Base-by-base conservation (phyloP, 2,888 invertebrate species). In the Alviniconcha strummeri region DNA sequence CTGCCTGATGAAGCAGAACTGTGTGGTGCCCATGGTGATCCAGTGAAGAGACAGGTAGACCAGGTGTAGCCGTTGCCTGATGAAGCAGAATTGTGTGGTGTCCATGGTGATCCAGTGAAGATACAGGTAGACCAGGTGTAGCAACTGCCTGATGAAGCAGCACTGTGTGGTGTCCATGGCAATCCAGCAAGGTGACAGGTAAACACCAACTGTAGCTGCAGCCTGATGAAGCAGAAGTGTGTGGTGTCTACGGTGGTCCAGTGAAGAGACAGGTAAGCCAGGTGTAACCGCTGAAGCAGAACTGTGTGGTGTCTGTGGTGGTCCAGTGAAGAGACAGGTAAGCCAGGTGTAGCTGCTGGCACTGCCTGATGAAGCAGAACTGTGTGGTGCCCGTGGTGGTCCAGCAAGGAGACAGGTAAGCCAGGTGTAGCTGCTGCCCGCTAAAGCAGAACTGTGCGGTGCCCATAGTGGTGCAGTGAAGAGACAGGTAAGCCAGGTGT, bases 1-100 rank as follows among this genome's bases (percentile, higher is more conserved):
- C n/a, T n/a, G n/a, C n/a, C n/a, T n/a, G 94, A 95, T 99, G 83
- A 99, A 99, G 95, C 95, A 99, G 82, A 99, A 99, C 95, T 98
- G 99, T 94, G 97, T 97, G 93, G 94, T 97, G 91, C 99, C 99
- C 74, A 90, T 97, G 83, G 94, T 95, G 78, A 95, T 95, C 86
- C 95, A 99, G n/a, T n/a, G n/a, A n/a, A n/a, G n/a, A n/a, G n/a
- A n/a, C n/a, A n/a, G n/a, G n/a, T n/a, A n/a, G n/a, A n/a, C n/a
- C n/a, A n/a, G n/a, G n/a, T n/a, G n/a, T n/a, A n/a, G n/a, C n/a
- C n/a, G n/a, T n/a, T n/a, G n/a, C n/a, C n/a, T n/a, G n/a, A n/a
- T n/a, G n/a, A n/a, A n/a, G n/a, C n/a, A n/a, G n/a, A n/a, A n/a
- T n/a, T 98, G 99, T 94, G 97, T 97, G 93, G 94, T 97, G 91